Base-by-base conservation (phyloP, 1,140 invertebrate species). In the Ectropis grisescens region DNA sequence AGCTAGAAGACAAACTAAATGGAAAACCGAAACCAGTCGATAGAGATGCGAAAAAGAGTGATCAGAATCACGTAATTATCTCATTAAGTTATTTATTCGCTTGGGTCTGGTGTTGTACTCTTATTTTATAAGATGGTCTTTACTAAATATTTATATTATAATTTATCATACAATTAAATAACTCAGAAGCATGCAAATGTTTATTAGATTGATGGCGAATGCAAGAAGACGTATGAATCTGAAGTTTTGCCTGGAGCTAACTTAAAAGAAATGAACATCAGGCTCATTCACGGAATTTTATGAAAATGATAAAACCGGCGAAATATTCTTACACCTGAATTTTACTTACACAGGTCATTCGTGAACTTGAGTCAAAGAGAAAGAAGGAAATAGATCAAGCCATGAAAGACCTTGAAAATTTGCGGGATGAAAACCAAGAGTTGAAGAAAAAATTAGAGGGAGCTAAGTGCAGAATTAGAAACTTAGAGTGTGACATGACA, bases 1-100 rank as follows among this genome's bases (percentile, higher is more conserved):
- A 91, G 39, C 47, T 91, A 0, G 86, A 86, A 45, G 82, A 84
- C 12, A 90, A 87, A 54, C 46, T 90, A 9, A 80, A 61, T 26
- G 58, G 54, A 14, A 83, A 82, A 30, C 62, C 65, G 32, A 67
- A 70, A 41, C 47, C 81, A 50, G 32, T 65, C 34, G 37, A 41
- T 35, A n/a, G n/a, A n/a, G 62, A 71, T 9, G 39, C 42, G 4
- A 75, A 74, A 31, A 60, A 37, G 29, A 74, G 58, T 29, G 67
- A 78, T 35, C 72, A 75, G 44, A 55, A 22, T 35, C 60, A 74
- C 22, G 82, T 75, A 44, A 30, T 41, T 37, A n/a, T n/a, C n/a
- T n/a, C n/a, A 23, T 15, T 14, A 25, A 7, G 8, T 13, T 5
- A 11, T 30, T n/a, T n/a, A n/a, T n/a, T n/a, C n/a, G n/a, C n/a